These are phyloP conservation scores for Tragelaphus strepsiceros DNA, from an alignment of 2,113 vertebrate species.

Conservation along the genomic window DNA sequence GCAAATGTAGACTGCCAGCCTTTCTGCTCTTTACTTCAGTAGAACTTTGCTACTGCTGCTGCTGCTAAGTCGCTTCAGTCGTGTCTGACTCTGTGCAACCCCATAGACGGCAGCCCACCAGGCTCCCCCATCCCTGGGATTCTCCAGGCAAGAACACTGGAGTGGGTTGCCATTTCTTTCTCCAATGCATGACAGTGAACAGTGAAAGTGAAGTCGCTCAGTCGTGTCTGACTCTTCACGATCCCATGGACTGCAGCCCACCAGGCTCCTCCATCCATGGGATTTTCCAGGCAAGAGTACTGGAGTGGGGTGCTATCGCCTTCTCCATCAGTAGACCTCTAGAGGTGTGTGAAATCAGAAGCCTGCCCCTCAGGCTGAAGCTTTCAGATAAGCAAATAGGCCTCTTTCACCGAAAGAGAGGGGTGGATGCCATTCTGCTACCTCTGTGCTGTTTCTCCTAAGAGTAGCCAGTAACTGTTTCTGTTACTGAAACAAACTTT, in stretches of 20 bases:
- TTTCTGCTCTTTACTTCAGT: not conserved
- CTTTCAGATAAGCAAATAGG: not conserved
- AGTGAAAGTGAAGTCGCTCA: too few relatives aligned
- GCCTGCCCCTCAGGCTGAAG: not conserved
- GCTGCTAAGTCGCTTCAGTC: too few relatives aligned
- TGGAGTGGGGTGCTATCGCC: too few relatives aligned
- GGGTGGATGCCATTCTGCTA: not conserved
- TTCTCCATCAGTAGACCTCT: not conserved
- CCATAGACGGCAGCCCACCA: too few relatives aligned
- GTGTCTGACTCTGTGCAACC: too few relatives aligned
- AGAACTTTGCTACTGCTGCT: not conserved
- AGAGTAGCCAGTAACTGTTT: not conserved
- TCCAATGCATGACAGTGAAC: too few relatives aligned
- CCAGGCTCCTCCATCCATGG: too few relatives aligned
- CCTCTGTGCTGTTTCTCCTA: not conserved
- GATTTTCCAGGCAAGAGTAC: too few relatives aligned
- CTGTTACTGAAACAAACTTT: not conserved
- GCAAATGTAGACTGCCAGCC: not conserved
- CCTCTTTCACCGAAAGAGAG: not conserved
- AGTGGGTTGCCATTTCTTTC: too few relatives aligned
- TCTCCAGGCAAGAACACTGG: too few relatives aligned
- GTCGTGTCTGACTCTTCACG: rapidly evolving
- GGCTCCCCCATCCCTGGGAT: too few relatives aligned
- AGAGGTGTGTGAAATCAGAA: not conserved
- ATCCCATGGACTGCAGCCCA: too few relatives aligned